These are phyloP conservation scores for Monomorium pharaonis DNA, from an alignment of 1,140 invertebrate genomes.

Conservation along the genomic window DNA sequence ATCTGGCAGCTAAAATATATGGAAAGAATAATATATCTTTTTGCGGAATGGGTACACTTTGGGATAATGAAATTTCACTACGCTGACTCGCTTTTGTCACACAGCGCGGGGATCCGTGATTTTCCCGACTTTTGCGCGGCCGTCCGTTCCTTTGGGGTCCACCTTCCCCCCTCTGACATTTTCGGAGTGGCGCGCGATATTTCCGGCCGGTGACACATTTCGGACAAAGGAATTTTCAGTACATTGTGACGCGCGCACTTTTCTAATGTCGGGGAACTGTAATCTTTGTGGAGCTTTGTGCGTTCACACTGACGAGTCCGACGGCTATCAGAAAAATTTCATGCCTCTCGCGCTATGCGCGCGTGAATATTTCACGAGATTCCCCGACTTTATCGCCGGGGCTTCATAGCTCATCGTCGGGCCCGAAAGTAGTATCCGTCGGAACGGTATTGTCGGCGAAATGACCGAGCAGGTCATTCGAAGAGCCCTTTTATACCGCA, in stretches of 20 bases:
- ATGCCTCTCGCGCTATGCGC: slow-evolving; percentile 9
- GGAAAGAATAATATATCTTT: slow-evolving; percentile 7
- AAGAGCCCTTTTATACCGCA: slow-evolving; percentile 67
- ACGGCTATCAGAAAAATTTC: slow-evolving; percentile 40
- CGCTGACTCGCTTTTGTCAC: background rate
- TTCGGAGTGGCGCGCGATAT: background rate
- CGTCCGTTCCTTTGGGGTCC: background rate
- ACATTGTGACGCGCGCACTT: slow-evolving; percentile 15
- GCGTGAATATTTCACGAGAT: slow-evolving; percentile 56
- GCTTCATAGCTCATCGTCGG: slow-evolving; percentile 58
- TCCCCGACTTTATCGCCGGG: slow-evolving; percentile 32
- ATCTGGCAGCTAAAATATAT: background rate
- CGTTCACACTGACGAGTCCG: background rate
- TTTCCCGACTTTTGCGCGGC: slow-evolving; percentile 11
- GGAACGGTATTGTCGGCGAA: slow-evolving; percentile 65
- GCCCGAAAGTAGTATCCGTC: slow-evolving; percentile 40
- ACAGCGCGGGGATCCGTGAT: slow-evolving; percentile 12
- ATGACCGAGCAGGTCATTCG: slow-evolving; percentile 67
- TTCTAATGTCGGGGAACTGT: slow-evolving; percentile 29
- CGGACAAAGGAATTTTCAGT: slow-evolving; percentile 41
- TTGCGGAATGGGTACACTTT: background rate
- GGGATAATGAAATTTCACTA: slow-evolving; percentile 23
- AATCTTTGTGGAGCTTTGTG: slow-evolving; percentile 9
- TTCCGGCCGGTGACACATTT: background rate
- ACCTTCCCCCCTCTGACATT: background rate